These are phyloP conservation scores for Drosophila sturtevanti DNA, from an alignment of 1,140 invertebrate species.

Conservation along the genomic window DNA sequence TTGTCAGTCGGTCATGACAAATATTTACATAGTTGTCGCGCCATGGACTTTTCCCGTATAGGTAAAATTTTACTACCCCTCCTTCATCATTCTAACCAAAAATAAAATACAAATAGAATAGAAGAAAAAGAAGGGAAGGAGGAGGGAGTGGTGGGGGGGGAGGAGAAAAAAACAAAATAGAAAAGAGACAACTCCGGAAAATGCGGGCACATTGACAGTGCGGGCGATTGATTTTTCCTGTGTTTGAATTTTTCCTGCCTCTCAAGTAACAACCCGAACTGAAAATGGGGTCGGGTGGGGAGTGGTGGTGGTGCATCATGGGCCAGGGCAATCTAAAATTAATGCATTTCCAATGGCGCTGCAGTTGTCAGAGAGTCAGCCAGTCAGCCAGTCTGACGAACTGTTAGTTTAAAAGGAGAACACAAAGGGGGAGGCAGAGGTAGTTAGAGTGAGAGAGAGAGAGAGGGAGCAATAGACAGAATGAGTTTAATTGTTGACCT, in stretches of 20 bases:
- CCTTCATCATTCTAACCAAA: constrained; percentile 6
- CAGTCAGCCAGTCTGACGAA: constrained; percentile 33
- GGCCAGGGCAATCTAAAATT: constrained; percentile 66
- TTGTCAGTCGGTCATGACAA: constrained; percentile 70
- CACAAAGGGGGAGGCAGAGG: not conserved
- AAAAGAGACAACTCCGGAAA: constrained; percentile 44
- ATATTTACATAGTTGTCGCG: constrained; percentile 74
- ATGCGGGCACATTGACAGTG: constrained; percentile 78
- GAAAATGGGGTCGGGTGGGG: not conserved
- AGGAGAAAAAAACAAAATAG: not conserved
- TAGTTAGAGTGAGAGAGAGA: constrained; percentile 52
- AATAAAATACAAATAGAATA: constrained; percentile 28
- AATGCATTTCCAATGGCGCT: constrained; percentile 66
- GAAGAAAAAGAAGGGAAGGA: constrained; percentile 4
- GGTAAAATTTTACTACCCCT: constrained; percentile 46
- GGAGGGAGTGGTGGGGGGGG: too few relatives aligned
- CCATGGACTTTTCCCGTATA: constrained; percentile 44
- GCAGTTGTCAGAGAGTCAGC: constrained; percentile 54
- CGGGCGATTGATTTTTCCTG: constrained; percentile 80
- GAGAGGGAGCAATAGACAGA: constrained; percentile 41
- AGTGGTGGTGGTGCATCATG: not conserved
- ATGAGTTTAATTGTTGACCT: constrained; percentile 79
- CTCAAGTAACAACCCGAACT: constrained; percentile 2
- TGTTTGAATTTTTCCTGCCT: constrained; percentile 44
- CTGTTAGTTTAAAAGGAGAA: not conserved